Conservation (phyloP, 2,888 invertebrate genomes). For the Heliconius hortense region DNA sequence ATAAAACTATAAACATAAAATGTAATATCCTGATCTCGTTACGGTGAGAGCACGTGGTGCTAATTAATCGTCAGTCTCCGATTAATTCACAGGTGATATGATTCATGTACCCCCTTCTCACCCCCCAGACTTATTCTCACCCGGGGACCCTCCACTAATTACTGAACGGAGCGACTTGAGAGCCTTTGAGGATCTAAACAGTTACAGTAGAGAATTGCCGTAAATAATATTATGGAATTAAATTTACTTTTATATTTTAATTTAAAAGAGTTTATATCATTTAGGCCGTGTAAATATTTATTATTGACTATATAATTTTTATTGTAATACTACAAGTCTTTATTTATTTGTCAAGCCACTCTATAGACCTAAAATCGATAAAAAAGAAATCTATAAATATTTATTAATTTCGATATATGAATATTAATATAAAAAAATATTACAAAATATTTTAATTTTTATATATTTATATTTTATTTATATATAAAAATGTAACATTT, state of each 20-base stretch:
- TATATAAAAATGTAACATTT: neutral
- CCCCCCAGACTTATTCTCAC: slow-evolving; percentile 41
- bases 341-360: too few relatives aligned
- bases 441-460: neutral
- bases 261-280: neutral
- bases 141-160: slow-evolving; percentile 60
- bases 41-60: slow-evolving; percentile 63
- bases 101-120: slow-evolving; percentile 59
- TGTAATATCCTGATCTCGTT: slow-evolving; percentile 52
- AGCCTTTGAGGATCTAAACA: slow-evolving; percentile 56
- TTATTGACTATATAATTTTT: too few relatives aligned
- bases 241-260: slow-evolving; percentile 6
- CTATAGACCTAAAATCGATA: too few relatives aligned
- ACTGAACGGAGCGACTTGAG: slow-evolving; percentile 48
- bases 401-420: too few relatives aligned
- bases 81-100: slow-evolving; percentile 79
- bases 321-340: neutral
- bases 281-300: too few relatives aligned
- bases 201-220: slow-evolving; percentile 30
- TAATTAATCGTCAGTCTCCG: slow-evolving; percentile 77
- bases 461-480: neutral
- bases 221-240: slow-evolving; percentile 11
- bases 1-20: slow-evolving; percentile 20
- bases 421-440: too few relatives aligned
- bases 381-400: too few relatives aligned